phyloP scores from a whole-genome alignment of 2,888 invertebrate genomes.

The Lysandra bellargus region DNA sequence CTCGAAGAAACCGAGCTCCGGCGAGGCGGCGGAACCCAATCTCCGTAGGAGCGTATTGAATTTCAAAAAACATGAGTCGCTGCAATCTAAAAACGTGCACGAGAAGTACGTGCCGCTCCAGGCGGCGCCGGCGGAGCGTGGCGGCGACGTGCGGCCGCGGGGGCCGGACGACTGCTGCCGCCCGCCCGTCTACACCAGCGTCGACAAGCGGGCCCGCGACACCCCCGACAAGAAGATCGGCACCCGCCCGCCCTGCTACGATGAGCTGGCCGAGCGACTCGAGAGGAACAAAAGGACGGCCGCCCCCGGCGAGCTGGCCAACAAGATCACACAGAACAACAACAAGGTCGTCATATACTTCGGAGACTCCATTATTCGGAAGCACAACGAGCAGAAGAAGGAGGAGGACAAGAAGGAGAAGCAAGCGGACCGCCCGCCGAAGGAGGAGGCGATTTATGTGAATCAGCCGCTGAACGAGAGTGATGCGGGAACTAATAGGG shows the following conservation, averaged over 20 bases:
- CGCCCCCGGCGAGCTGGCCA: constrained; percentile 58
- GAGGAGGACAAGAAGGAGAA: constrained; percentile 58
- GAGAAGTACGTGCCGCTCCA: constrained; percentile 74
- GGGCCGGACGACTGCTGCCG: constrained; percentile 69
- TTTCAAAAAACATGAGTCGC: constrained; percentile 64
- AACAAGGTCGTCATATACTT: constrained; percentile 88
- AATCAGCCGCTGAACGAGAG: constrained; percentile 65
- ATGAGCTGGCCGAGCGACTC: constrained; percentile 68
- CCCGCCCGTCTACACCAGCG: constrained; percentile 72
- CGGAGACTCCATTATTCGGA: constrained; percentile 82
- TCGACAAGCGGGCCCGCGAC: constrained; percentile 63
- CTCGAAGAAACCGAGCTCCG: constrained; percentile 63
- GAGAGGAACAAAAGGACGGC: constrained; percentile 74
- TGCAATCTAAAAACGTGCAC: constrained; percentile 63
- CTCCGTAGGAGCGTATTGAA: constrained; percentile 68
- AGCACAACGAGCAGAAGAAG: constrained; percentile 71
- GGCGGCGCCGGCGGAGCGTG: constrained; percentile 63
- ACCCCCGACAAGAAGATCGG: constrained; percentile 62
- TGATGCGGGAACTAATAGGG: constrained; percentile 58
- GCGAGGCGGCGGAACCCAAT: constrained; percentile 64
- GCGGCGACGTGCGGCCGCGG: constrained; percentile 71
- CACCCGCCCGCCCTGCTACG: constrained; percentile 73
- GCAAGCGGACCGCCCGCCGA: constrained; percentile 46
- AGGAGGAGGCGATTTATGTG: constrained; percentile 72
- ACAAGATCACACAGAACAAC: constrained; percentile 73